These are phyloP conservation scores for Varanus salvator DNA, from an alignment of 2,113 vertebrate species.

Conservation along the genomic window DNA sequence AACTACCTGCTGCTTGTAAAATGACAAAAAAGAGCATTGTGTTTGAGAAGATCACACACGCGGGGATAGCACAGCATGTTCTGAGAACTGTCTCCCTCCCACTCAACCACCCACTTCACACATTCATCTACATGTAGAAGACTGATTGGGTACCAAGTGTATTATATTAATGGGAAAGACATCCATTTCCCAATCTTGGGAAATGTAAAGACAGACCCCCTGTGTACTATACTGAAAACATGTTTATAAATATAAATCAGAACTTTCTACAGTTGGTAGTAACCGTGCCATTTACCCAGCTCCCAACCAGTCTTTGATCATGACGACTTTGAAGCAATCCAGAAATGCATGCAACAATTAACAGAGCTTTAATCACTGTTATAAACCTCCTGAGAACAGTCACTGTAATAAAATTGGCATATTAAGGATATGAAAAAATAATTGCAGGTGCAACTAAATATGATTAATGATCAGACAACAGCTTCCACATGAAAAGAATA, in stretches of 20 bases:
- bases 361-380: slow-evolving; percentile 68
- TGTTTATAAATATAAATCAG: slow-evolving; percentile 48
- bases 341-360: slow-evolving; percentile 68
- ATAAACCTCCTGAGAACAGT: slow-evolving; percentile 69
- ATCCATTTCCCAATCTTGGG: neutral
- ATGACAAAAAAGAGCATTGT: neutral
- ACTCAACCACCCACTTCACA: slow-evolving; percentile 1
- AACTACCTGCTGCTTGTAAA: slow-evolving; percentile 25
- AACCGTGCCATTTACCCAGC: slow-evolving; percentile 54
- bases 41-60: neutral
- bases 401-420: slow-evolving; percentile 70
- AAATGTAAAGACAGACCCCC: neutral
- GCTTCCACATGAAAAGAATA: slow-evolving; percentile 66
- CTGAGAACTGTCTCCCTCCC: neutral
- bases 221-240: slow-evolving; percentile 24
- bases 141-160: slow-evolving; percentile 1
- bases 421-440: slow-evolving; percentile 75
- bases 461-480: slow-evolving; percentile 77
- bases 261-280: slow-evolving; percentile 17
- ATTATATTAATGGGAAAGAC: neutral
- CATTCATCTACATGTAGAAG: slow-evolving; percentile 18
- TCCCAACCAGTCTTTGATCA: slow-evolving; percentile 55
- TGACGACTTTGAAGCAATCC: slow-evolving; percentile 69
- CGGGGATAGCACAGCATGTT: slow-evolving; percentile 27
- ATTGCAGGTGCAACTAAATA: slow-evolving; percentile 75